A percentile compares a stretch with the other conserved stretches of the same genome.
Conservation (phyloP, 2,888 invertebrate species). For the Noctuana brunneofusca region DNA sequence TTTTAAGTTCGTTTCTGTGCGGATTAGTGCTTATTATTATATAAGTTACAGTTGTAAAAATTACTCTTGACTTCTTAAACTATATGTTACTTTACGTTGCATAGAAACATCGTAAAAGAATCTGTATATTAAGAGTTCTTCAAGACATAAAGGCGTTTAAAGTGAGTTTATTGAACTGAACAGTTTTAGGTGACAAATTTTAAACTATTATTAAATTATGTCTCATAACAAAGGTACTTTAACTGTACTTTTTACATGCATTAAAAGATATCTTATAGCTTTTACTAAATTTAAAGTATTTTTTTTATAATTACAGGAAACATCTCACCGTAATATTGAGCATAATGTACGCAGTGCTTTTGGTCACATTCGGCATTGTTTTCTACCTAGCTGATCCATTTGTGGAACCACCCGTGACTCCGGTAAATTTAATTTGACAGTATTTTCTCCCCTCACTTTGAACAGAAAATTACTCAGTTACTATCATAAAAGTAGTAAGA, state of each 20-base stretch:
- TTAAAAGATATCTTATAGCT: no score
- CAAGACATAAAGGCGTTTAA: background rate
- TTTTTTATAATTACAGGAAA: constrained; percentile 74
- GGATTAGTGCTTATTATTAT: background rate
- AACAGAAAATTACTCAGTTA: no score
- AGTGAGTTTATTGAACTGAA: background rate
- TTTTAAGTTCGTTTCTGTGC: background rate
- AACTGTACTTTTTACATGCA: no score
- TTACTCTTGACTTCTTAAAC: no score
- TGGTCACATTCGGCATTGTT: constrained; percentile 86
- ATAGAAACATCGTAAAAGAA: no score
- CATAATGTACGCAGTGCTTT: constrained; percentile 86
- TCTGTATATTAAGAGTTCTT: background rate
- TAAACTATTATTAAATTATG: background rate
- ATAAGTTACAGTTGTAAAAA: no score
- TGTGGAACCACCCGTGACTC: constrained; percentile 69
- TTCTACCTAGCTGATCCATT: constrained; percentile 85
- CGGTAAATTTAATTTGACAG: constrained; percentile 64
- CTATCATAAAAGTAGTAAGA: no score
- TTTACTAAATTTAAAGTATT: background rate
- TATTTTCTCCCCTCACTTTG: no score
- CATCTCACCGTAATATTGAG: constrained; percentile 84
- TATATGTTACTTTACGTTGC: no score
- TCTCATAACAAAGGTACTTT: no score
- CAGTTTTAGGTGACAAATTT: no score